Base-by-base conservation (phyloP, 1,140 invertebrate species). In the Drosophila asahinai region DNA sequence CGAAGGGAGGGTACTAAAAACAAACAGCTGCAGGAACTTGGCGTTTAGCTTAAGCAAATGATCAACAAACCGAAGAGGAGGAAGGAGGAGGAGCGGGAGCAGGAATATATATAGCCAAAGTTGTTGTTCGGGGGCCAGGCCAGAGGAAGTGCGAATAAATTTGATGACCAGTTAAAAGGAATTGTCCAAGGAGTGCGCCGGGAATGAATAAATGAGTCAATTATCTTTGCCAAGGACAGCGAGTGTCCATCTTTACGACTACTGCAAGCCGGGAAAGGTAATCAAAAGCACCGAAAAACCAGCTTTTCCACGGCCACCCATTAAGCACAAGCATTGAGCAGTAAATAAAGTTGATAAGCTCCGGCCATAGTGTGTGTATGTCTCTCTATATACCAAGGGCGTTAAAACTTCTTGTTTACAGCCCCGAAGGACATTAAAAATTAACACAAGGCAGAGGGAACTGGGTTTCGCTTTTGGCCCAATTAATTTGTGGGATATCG, bases 21-120 rank as follows among this genome's bases (percentile, higher is more conserved):
- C 77, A 89, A 84, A 78, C 70, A 89, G 65, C 84, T 83, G 83
- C 80, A 65, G 80, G 82, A 82, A 76, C 61, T 74, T 74, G 83
- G 66, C 83, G 61, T 86, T 86, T 82, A 82, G 64, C 76, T 83
- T 79, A 87, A 77, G 84, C 77, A 87, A 87, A 87, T 89, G 80
- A 67, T 80, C 68, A 47, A 68, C 52, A 61, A 63, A 61, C 49
- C 51, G 33, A 60, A 42, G 33, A 42, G 45, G 19, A 47, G 43
- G 36, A 17, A 30, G 27, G 5, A 30, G 27, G 27, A 27, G 27
- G 27, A 30, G 27, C 27, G 6, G 27, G 27, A 30, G 27, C 27
- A 1, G 15, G 14, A 11, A 36, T 55, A 15, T 55, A 38, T 15
- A 38, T 55, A 19, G 52, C 17, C 5, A 11, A 55, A 38, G 52